Evolutionary conservation across 2,888 invertebrate genomes (phyloP).

Genomic region (Heteropelma amictum): DNA sequence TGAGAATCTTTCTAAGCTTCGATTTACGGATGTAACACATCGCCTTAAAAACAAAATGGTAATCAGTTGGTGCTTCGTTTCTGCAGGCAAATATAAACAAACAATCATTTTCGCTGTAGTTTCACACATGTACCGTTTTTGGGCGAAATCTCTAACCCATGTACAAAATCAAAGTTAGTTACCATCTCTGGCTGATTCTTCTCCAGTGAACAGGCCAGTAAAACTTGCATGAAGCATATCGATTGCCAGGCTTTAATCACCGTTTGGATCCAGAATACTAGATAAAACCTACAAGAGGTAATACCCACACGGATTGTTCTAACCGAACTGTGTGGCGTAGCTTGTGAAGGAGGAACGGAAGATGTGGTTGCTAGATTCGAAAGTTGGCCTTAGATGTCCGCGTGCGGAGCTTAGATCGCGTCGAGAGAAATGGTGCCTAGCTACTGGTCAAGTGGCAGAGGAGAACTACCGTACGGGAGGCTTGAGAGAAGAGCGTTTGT

Average conservation of each 20-base stretch:
- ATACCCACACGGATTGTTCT: slow-evolving; percentile 1
- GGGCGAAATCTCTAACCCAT: too few relatives aligned
- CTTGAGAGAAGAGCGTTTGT: slow-evolving; percentile 60
- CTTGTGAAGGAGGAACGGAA: not conserved
- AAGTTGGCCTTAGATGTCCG: not conserved
- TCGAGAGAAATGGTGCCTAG: slow-evolving; percentile 29
- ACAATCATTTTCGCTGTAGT: too few relatives aligned
- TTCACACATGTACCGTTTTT: too few relatives aligned
- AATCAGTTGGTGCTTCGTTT: too few relatives aligned
- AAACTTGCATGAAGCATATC: slow-evolving; percentile 61
- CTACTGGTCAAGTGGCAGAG: slow-evolving; percentile 13
- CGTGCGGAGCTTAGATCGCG: not conserved
- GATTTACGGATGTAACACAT: too few relatives aligned
- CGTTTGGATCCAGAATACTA: slow-evolving; percentile 59
- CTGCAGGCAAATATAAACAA: too few relatives aligned
- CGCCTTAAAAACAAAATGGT: too few relatives aligned
- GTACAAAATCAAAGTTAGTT: too few relatives aligned
- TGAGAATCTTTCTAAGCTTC: too few relatives aligned
- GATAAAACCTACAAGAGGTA: slow-evolving; percentile 59
- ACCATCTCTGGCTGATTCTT: too few relatives aligned
- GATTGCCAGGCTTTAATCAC: slow-evolving; percentile 60
- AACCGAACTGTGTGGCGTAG: not conserved
- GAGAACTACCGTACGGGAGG: slow-evolving; percentile 31
- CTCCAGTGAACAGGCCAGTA: slow-evolving; percentile 62
- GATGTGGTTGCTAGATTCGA: not conserved